These are phyloP conservation scores for Stratiolaelaps scimitus DNA, from an alignment of 1,140 invertebrate species.

Conservation along the genomic window DNA sequence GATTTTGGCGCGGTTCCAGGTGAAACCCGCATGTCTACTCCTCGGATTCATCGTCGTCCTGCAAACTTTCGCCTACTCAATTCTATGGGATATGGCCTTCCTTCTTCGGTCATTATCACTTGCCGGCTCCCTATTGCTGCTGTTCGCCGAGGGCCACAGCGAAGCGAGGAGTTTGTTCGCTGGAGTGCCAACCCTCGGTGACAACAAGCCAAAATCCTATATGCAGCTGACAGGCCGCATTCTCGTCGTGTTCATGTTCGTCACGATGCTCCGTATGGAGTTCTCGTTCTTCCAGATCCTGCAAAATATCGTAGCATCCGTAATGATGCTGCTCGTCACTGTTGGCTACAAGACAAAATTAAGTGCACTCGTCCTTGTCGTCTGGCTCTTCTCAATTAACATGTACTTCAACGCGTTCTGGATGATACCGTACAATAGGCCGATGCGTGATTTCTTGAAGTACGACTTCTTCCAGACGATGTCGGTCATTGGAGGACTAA, in stretches of 20 bases:
- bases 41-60: constrained; percentile 91
- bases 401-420: constrained; percentile 94
- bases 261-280: constrained; percentile 88
- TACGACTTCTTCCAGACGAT: constrained; percentile 99
- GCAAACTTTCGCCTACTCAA: constrained; percentile 92
- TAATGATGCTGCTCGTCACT: constrained; percentile 87
- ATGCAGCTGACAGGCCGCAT: constrained; percentile 89
- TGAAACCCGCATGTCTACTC: constrained; percentile 83
- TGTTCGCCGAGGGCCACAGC: constrained; percentile 81
- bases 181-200: constrained; percentile 86
- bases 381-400: constrained; percentile 64
- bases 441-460: constrained; percentile 95
- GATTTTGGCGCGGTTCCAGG: constrained; percentile 81
- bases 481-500: constrained; percentile 93
- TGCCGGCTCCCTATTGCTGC: constrained; percentile 81
- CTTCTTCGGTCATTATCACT: constrained; percentile 65
- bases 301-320: constrained; percentile 79
- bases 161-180: constrained; percentile 84
- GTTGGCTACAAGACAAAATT: constrained; percentile 98
- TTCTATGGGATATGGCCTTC: constrained; percentile 96
- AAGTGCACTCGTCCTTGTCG: constrained; percentile 80
- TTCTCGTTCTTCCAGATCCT: constrained; percentile 69
- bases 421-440: constrained; percentile 82
- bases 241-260: constrained; percentile 95
- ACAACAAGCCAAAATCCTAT: constrained; percentile 96